Evolutionary conservation across 2,888 invertebrate species (phyloP).

Genomic region (Acanthoscelides obtectus): DNA sequence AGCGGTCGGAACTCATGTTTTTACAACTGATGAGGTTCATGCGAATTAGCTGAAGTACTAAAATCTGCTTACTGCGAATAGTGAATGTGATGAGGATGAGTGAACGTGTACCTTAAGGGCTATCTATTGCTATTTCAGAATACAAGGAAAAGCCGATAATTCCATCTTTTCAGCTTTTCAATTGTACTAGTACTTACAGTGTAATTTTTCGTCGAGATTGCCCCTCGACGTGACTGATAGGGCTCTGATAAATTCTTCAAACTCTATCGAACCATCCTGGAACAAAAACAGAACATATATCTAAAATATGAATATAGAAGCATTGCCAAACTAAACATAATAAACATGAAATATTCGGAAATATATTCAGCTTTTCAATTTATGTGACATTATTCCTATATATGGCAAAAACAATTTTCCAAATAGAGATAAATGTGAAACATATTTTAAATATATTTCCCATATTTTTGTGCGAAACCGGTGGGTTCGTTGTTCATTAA

Average conservation of each 20-base stretch:
- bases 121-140: too few relatives aligned
- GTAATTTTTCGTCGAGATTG: slow-evolving; percentile 95
- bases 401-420: background rate
- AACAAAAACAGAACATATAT: slow-evolving; percentile 24
- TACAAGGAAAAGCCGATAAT: too few relatives aligned
- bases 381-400: background rate
- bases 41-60: too few relatives aligned
- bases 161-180: too few relatives aligned
- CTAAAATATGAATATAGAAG: background rate
- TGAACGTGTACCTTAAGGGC: too few relatives aligned
- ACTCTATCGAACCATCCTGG: slow-evolving; percentile 98
- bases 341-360: background rate
- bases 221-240: slow-evolving; percentile 98
- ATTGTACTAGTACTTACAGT: slow-evolving; percentile 70
- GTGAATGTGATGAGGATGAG: too few relatives aligned
- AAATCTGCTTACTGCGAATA: too few relatives aligned
- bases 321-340: background rate
- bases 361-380: background rate
- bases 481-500: background rate
- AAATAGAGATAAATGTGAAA: background rate
- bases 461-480: background rate
- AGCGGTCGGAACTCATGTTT: too few relatives aligned
- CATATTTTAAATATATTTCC: background rate
- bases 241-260: slow-evolving; percentile 98
- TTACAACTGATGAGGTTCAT: too few relatives aligned